A percentile compares a stretch with the other conserved stretches of the same genome.
Conservation (phyloP, 2,797 vertebrate species). For the Cuniculus paca region DNA sequence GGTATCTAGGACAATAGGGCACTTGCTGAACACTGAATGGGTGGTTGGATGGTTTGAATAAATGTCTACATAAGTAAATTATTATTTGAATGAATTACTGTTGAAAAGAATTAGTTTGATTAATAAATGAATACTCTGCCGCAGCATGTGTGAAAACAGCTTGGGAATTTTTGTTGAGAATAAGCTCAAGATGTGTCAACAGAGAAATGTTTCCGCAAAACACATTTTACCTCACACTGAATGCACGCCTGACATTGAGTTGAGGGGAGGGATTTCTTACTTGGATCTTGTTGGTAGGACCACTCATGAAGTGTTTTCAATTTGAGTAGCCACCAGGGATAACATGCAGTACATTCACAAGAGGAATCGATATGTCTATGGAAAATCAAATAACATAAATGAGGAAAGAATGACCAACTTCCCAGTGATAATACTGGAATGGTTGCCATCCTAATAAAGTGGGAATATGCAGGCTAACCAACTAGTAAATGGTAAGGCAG, state of each 20-base stretch:
- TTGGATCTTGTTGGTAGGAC: constrained; percentile 66
- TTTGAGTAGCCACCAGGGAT: constrained; percentile 8
- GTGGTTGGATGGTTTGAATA: not conserved
- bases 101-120: constrained; percentile 15
- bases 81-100: not conserved
- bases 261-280: constrained; percentile 65
- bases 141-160: constrained; percentile 68
- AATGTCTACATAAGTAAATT: not conserved
- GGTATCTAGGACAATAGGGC: not conserved
- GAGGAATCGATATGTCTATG: not conserved
- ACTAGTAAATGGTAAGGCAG: not conserved
- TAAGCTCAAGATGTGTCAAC: constrained; percentile 73
- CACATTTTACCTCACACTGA: constrained; percentile 70
- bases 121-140: constrained; percentile 43
- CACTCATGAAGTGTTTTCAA: constrained; percentile 64
- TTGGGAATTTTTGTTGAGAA: constrained; percentile 68
- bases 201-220: constrained; percentile 70
- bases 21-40: not conserved
- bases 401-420: not conserved
- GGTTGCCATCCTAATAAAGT: not conserved
- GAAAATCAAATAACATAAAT: not conserved
- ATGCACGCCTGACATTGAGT: not conserved
- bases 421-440: not conserved
- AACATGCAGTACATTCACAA: not conserved
- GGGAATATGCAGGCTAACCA: not conserved